A percentile compares a stretch with the other conserved stretches of the same genome.
Conservation (phyloP, 1,140 invertebrate genomes). For the Plutomurus gul region DNA sequence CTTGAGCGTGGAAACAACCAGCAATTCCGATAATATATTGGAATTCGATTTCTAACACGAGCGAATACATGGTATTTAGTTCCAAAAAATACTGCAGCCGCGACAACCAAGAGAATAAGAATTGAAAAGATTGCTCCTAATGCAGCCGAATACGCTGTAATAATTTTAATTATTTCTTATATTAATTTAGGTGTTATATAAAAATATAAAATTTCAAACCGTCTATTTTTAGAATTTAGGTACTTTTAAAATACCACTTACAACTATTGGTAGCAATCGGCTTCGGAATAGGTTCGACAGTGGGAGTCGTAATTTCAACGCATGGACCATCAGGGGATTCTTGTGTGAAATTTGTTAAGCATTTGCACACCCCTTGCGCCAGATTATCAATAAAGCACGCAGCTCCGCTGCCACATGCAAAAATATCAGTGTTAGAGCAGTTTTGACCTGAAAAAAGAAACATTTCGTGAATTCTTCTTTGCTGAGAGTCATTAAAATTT, state of each 20-base stretch:
- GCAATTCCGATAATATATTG: background rate
- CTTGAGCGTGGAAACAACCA: background rate
- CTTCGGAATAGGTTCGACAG: background rate
- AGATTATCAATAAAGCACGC: background rate
- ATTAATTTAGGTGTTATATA: too few relatives aligned
- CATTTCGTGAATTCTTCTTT: too few relatives aligned
- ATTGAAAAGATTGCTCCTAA: background rate
- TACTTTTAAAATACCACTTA: background rate
- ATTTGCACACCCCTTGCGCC: background rate
- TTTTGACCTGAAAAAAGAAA: background rate
- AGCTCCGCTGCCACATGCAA: background rate
- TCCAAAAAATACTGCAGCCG: slow-evolving; percentile 12
- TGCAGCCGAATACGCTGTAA: background rate
- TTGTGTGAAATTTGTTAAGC: background rate
- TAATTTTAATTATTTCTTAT: too few relatives aligned
- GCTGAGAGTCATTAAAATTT: too few relatives aligned
- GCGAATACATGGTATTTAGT: slow-evolving; percentile 18
- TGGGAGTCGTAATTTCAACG: background rate
- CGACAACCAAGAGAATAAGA: background rate
- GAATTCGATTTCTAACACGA: background rate
- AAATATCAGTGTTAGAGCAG: background rate
- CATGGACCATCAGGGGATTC: background rate
- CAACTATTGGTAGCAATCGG: background rate
- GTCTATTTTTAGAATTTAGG: too few relatives aligned
- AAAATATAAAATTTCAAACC: too few relatives aligned